Percentiles rank a stretch among this genome's conserved stretches.
phyloP scores from a whole-genome alignment of 2,888 invertebrate species.

The Anthrax anthrax region DNA sequence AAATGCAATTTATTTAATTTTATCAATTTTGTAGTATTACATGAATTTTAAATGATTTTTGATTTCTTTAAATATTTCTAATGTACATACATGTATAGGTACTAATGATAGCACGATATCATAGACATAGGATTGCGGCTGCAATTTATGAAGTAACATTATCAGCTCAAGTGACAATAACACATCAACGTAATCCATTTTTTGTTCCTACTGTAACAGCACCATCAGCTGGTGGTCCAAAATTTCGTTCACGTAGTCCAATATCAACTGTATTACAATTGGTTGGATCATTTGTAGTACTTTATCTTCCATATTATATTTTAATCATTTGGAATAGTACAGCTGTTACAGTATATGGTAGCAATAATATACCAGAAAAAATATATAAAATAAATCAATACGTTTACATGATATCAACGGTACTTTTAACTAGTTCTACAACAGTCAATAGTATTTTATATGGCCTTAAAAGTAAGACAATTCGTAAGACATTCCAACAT shows the following conservation, averaged over 20 bases:
- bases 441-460: conserved; percentile 64
- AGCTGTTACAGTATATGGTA: conserved; percentile 22
- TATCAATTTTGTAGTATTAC: no score
- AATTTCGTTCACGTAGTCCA: conserved; percentile 42
- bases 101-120: conserved; percentile 52
- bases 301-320: conserved; percentile 62
- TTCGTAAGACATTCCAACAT: conserved; percentile 58
- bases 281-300: conserved; percentile 52
- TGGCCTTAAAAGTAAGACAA: conserved; percentile 56
- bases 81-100: conserved; percentile 28
- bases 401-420: conserved; percentile 9
- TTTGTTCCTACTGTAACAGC: conserved; percentile 52
- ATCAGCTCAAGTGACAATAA: conserved; percentile 71
- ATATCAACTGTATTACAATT: conserved; percentile 56
- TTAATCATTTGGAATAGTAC: conserved; percentile 52
- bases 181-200: conserved; percentile 67
- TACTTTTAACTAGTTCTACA: conserved; percentile 40
- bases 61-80: no score
- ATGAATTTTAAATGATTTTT: no score
- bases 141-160: conserved; percentile 74
- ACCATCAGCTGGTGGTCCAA: conserved; percentile 36
- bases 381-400: conserved; percentile 11
- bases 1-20: no score
- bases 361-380: conserved; percentile 12
- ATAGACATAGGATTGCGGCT: conserved; percentile 68